Conservation (phyloP, 2,888 invertebrate genomes). For the Melinaea menophilus region DNA sequence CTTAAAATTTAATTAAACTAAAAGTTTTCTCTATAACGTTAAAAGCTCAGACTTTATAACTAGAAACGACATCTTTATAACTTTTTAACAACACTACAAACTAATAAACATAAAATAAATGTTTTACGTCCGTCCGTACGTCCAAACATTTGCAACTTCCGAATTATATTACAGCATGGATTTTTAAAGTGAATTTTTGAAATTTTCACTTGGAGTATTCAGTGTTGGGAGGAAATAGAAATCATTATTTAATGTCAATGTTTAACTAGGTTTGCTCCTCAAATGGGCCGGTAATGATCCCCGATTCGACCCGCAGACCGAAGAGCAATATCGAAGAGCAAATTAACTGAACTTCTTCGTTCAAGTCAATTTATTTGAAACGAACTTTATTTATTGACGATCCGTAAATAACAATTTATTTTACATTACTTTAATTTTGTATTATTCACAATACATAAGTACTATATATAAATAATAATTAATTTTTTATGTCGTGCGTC, state of each 20-base stretch:
- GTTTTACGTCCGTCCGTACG: not conserved
- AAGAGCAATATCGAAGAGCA: conserved; percentile 25
- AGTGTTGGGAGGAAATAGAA: conserved; percentile 57
- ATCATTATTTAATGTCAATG: conserved; percentile 73
- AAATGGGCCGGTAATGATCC: conserved; percentile 72
- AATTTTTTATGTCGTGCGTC: too few relatives aligned
- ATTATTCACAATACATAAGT: too few relatives aligned
- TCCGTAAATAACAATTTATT: not conserved
- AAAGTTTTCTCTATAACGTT: too few relatives aligned
- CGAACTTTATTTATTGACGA: conserved; percentile 19
- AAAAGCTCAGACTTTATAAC: too few relatives aligned
- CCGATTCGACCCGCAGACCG: conserved; percentile 42
- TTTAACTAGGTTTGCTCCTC: conserved; percentile 64
- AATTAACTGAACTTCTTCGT: conserved; percentile 30
- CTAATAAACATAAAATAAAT: not conserved
- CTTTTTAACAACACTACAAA: too few relatives aligned
- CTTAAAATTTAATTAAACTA: too few relatives aligned
- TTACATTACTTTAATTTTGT: too few relatives aligned
- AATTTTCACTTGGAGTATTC: conserved; percentile 34
- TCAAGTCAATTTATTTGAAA: conserved; percentile 25
- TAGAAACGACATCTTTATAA: too few relatives aligned
- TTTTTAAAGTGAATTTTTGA: conserved; percentile 21
- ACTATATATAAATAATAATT: too few relatives aligned
- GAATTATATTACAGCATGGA: conserved; percentile 29
- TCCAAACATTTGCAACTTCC: conserved; percentile 32